A percentile compares a stretch with the other conserved stretches of the same genome.
phyloP scores from a whole-genome alignment of 92 coral and sea anemone species.

The Epizoanthus scotinus region DNA sequence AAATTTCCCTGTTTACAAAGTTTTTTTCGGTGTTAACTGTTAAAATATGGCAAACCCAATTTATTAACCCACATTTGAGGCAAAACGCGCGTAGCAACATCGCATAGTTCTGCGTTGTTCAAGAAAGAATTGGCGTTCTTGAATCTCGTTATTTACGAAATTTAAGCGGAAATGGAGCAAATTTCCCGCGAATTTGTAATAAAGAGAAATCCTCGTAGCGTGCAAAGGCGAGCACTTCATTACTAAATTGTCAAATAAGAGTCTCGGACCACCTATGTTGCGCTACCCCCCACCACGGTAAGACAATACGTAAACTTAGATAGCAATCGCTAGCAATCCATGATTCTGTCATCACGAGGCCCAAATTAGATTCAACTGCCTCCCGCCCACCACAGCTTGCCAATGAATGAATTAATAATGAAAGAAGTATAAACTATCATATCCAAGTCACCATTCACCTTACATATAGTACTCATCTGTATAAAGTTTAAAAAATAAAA shows the following conservation, averaged over 20 bases:
- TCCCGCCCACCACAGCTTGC: slow-evolving; percentile 62
- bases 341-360: slow-evolving; percentile 65
- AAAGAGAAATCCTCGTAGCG: slow-evolving; percentile 48
- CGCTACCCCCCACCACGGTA: slow-evolving; percentile 52
- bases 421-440: slow-evolving; percentile 46
- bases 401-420: slow-evolving; percentile 61
- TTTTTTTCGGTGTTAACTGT: not conserved
- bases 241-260: slow-evolving; percentile 68
- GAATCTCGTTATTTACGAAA: slow-evolving; percentile 52
- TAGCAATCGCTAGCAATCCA: slow-evolving; percentile 63
- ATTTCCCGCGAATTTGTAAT: slow-evolving; percentile 58
- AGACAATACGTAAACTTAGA: slow-evolving; percentile 53
- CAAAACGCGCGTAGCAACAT: not conserved
- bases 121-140: slow-evolving; percentile 25
- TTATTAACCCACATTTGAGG: slow-evolving; percentile 1
- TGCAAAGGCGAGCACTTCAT: slow-evolving; percentile 69
- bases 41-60: not conserved
- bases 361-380: slow-evolving; percentile 66
- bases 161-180: slow-evolving; percentile 63
- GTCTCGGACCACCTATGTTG: slow-evolving; percentile 52
- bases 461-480: not conserved
- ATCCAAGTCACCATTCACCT: slow-evolving; percentile 49
- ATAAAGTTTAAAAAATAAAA: not conserved
- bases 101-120: slow-evolving; percentile 2
- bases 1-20: not conserved